Conservation (phyloP, 2,113 vertebrate genomes). For the Perca flavescens region DNA sequence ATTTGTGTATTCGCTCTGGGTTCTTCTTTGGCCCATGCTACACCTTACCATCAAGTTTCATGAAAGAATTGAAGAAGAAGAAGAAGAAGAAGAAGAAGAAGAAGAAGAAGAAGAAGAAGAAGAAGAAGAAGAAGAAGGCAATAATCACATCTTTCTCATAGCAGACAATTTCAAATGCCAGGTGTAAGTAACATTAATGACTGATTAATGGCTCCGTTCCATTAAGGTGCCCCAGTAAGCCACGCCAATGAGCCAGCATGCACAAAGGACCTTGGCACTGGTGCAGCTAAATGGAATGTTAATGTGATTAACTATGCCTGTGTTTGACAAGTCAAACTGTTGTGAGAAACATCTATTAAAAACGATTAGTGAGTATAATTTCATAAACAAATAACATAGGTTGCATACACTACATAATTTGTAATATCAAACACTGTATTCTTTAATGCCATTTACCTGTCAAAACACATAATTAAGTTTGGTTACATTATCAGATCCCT, state of each 20-base stretch:
- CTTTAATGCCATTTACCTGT: constrained; percentile 16
- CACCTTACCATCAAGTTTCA: too few species aligned
- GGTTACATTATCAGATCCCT: constrained; percentile 20
- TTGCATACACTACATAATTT: not conserved
- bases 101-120: too few species aligned
- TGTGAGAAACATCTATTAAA: constrained; percentile 41
- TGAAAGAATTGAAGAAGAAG: too few species aligned
- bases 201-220: constrained; percentile 43
- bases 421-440: constrained; percentile 20
- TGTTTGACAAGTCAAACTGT: constrained; percentile 25
- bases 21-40: too few species aligned
- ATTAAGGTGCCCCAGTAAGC: constrained; percentile 65
- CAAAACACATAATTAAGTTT: constrained; percentile 43
- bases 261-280: constrained; percentile 57
- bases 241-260: constrained; percentile 55
- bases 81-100: too few species aligned
- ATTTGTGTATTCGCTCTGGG: too few species aligned
- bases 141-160: constrained; percentile 57
- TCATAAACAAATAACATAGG: not conserved
- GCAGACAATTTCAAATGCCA: constrained; percentile 13
- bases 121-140: too few species aligned
- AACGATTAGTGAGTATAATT: constrained; percentile 39
- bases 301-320: constrained; percentile 52
- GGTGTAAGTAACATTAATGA: constrained; percentile 68
- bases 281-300: constrained; percentile 40